A percentile compares a stretch with the other conserved stretches of the same genome.
Conservation (phyloP, 2,797 vertebrate species). For the Spea hammondii region DNA sequence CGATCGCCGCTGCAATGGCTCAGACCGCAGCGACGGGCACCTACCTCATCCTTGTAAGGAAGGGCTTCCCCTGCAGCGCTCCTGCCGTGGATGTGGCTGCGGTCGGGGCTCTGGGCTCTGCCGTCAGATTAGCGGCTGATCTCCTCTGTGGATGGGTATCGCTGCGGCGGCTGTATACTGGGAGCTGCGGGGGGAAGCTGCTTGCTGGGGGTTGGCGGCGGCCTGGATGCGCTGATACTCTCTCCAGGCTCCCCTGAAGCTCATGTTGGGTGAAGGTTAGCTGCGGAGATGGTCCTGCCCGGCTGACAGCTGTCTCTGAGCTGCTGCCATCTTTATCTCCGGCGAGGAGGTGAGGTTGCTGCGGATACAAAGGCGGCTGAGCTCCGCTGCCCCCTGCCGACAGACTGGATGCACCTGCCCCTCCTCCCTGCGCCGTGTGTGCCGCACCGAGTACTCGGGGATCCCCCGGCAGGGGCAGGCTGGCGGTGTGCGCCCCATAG, state of each 20-base stretch:
- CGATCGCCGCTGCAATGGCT: background rate
- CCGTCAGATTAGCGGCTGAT: constrained; percentile 47
- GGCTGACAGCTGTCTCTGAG: constrained; percentile 46
- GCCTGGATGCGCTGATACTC: constrained; percentile 32
- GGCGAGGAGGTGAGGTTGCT: constrained; percentile 66
- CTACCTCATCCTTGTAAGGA: constrained; percentile 43
- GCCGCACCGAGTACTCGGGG: no score
- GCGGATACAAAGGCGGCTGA: constrained; percentile 55
- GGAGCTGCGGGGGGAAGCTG: constrained; percentile 12
- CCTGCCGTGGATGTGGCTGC: constrained; percentile 25
- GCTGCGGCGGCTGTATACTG: constrained; percentile 35
- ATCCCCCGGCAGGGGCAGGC: no score
- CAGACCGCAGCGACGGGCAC: background rate
- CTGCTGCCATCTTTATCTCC: constrained; percentile 59
- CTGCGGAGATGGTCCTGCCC: constrained; percentile 32
- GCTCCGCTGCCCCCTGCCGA: constrained; percentile 68
- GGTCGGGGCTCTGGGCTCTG: constrained; percentile 26
- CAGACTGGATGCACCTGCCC: constrained; percentile 25
- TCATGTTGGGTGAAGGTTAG: constrained; percentile 45
- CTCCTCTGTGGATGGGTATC: constrained; percentile 24
- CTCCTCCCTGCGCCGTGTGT: background rate
- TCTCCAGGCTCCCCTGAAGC: constrained; percentile 39
- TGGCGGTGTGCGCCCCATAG: background rate
- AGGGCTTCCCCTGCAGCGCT: background rate
- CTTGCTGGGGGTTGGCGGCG: constrained; percentile 4